Evolutionary conservation across 2,888 invertebrate species (phyloP).

Genomic region (Troides aeacus): DNA sequence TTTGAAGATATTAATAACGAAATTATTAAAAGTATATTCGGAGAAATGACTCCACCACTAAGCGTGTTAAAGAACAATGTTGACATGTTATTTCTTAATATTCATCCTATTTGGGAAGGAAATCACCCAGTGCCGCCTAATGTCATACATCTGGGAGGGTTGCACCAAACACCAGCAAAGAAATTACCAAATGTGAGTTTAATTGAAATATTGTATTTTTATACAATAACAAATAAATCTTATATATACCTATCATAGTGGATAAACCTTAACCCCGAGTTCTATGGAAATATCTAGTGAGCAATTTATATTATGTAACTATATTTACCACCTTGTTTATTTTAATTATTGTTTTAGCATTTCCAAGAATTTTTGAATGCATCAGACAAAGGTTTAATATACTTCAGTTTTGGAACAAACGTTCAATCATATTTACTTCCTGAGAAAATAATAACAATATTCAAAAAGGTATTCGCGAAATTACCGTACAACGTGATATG

Average conservation of each 20-base stretch:
- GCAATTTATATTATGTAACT: too few relatives aligned
- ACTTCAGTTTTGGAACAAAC: conserved; percentile 54
- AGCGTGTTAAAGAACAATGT: conserved; percentile 26
- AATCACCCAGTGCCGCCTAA: not conserved
- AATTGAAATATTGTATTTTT: not conserved
- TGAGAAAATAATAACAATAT: conserved; percentile 38
- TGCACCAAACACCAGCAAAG: conserved; percentile 33
- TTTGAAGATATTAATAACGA: not conserved
- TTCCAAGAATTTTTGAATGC: conserved; percentile 52
- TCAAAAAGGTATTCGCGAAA: conserved; percentile 51
- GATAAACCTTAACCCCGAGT: too few relatives aligned
- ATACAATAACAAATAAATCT: too few relatives aligned
- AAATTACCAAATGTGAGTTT: conserved; percentile 39
- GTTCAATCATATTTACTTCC: conserved; percentile 39
- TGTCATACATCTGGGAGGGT: conserved; percentile 34
- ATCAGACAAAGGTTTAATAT: conserved; percentile 54
- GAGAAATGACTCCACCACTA: not conserved
- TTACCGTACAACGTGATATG: conserved; percentile 57
- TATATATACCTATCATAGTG: too few relatives aligned
- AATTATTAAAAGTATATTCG: not conserved
- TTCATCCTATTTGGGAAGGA: conserved; percentile 45
- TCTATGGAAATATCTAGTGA: too few relatives aligned
- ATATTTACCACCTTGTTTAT: too few relatives aligned
- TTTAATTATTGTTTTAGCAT: conserved; percentile 41
- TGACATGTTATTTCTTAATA: conserved; percentile 52